A percentile compares a stretch with the other conserved stretches of the same genome.
Conservation (phyloP, 2,888 invertebrate genomes). For the Sipha maydis region DNA sequence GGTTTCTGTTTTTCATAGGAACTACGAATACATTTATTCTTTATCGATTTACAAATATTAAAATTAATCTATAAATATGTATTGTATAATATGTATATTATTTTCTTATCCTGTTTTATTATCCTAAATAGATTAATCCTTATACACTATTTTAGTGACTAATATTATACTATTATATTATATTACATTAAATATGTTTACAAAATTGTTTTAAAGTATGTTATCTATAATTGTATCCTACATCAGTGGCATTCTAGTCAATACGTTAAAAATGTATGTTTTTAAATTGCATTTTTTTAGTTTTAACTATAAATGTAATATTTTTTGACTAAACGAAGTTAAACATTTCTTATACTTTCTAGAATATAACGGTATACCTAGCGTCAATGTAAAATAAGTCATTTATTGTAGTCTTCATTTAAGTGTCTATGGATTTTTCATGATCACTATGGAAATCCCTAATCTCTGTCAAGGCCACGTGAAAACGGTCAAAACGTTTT, state of each 20-base stretch:
- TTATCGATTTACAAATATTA: conserved; percentile 1
- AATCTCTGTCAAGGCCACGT: conserved; percentile 30
- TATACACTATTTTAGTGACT: too few species aligned
- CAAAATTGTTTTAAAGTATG: too few species aligned
- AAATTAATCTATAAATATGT: neutral
- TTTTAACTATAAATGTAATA: too few species aligned
- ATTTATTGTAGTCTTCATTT: conserved; percentile 4
- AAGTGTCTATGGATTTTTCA: conserved; percentile 40
- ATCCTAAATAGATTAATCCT: too few species aligned
- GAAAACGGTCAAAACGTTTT: conserved; percentile 35
- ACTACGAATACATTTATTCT: neutral
- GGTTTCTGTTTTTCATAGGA: conserved; percentile 29
- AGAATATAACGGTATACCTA: neutral
- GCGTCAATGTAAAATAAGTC: neutral
- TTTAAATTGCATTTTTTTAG: neutral
- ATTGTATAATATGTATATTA: too few species aligned
- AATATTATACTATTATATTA: too few species aligned
- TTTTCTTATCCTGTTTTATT: too few species aligned
- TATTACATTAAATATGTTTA: too few species aligned
- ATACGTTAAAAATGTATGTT: too few species aligned
- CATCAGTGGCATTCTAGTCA: too few species aligned
- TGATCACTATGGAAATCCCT: conserved; percentile 53
- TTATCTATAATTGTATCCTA: too few species aligned
- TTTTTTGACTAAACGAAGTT: neutral
- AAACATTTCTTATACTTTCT: neutral